Evolutionary conservation across 2,113 vertebrate species (phyloP).

Genomic region (Canis aureus): DNA sequence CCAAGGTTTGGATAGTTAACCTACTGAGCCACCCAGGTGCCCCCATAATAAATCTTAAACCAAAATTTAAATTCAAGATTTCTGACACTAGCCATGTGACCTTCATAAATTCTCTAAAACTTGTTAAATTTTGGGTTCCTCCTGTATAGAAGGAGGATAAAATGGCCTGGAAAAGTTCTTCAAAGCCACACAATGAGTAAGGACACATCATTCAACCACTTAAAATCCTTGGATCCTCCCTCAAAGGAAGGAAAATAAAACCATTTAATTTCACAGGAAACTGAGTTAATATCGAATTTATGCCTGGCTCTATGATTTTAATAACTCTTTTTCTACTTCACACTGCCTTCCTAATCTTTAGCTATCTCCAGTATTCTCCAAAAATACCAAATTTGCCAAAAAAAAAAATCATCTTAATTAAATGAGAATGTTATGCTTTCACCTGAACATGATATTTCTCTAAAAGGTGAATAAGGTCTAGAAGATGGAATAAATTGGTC

Average conservation of each 20-base stretch:
- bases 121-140: neutral
- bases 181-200: neutral
- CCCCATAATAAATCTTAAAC: neutral
- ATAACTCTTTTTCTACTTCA: neutral
- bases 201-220: neutral
- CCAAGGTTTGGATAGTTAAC: too few species aligned
- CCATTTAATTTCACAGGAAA: neutral
- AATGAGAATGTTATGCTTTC: neutral
- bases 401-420: neutral
- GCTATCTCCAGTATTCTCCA: neutral
- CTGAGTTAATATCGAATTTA: neutral
- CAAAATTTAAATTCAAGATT: constrained; percentile 21
- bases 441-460: neutral
- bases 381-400: neutral
- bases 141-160: neutral
- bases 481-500: neutral
- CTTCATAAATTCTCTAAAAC: constrained; percentile 10
- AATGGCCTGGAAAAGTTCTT: neutral
- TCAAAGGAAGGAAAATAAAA: neutral
- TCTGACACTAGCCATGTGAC: neutral
- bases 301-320: neutral
- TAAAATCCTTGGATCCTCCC: neutral
- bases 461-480: neutral
- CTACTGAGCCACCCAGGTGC: too few species aligned
- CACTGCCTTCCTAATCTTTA: neutral